Conservation (phyloP, 2,113 vertebrate species). For the Hirundichthys speculiger region DNA sequence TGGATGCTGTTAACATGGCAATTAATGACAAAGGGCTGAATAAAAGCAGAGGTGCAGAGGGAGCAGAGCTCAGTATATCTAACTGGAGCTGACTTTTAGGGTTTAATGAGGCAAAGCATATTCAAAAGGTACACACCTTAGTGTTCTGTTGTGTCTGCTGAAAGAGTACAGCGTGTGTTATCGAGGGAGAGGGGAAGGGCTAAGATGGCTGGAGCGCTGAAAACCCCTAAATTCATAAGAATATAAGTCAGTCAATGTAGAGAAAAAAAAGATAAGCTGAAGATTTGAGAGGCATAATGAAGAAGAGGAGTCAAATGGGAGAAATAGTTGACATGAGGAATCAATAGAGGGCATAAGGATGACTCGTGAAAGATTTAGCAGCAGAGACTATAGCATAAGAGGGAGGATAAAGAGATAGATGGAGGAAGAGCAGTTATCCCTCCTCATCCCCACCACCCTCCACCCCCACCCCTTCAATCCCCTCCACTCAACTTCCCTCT, state of each 20-base stretch:
- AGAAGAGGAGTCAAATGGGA: slow-evolving; percentile 20
- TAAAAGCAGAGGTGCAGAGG: slow-evolving; percentile 8
- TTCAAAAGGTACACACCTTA: slow-evolving; percentile 3
- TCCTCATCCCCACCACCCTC: background rate
- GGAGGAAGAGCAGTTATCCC: slow-evolving; percentile 27
- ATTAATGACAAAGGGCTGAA: background rate
- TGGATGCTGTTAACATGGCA: background rate
- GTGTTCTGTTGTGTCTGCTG: background rate
- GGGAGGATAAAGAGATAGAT: slow-evolving; percentile 6
- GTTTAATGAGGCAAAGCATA: slow-evolving; percentile 4
- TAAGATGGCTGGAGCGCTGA: background rate
- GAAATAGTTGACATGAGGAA: slow-evolving; percentile 10
- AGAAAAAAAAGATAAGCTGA: no score
- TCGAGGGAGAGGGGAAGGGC: background rate
- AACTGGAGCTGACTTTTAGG: slow-evolving; percentile 1
- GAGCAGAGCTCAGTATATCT: background rate
- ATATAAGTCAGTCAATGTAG: no score
- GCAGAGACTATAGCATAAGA: slow-evolving; percentile 13
- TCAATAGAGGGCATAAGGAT: slow-evolving; percentile 15
- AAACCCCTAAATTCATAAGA: no score
- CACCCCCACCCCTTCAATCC: slow-evolving; percentile 46
- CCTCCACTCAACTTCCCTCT: slow-evolving; percentile 65
- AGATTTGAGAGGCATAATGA: background rate
- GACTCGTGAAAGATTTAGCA: slow-evolving; percentile 24
- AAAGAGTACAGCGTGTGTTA: background rate